Percentiles rank a stretch among this genome's conserved stretches.
Conservation (phyloP, 2,113 vertebrate genomes). For the Tauraco erythrolophus region DNA sequence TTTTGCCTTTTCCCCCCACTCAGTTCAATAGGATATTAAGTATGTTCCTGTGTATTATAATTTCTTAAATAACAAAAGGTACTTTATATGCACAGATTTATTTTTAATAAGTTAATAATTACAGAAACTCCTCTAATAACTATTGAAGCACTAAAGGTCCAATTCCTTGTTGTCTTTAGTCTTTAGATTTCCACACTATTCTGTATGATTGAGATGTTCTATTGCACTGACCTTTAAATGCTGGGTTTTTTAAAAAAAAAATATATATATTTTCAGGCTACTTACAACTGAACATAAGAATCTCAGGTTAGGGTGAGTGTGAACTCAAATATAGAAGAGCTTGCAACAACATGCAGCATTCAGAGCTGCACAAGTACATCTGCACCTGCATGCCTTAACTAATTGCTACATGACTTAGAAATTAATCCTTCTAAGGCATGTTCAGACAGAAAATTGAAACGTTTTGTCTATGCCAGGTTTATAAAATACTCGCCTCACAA, state of each 20-base stretch:
- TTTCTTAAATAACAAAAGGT: neutral
- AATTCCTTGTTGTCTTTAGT: neutral
- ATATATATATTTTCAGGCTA: neutral
- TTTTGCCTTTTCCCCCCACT: fast-evolving
- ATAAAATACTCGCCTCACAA: constrained; percentile 10
- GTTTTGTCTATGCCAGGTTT: constrained; percentile 42
- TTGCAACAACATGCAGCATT: neutral
- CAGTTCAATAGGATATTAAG: neutral
- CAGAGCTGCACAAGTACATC: neutral
- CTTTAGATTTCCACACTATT: neutral
- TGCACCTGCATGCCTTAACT: constrained; percentile 25
- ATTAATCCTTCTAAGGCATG: constrained; percentile 49
- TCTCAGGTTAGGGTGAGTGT: neutral
- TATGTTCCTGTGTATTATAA: neutral
- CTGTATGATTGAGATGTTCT: neutral
- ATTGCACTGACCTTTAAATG: neutral
- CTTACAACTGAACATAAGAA: neutral
- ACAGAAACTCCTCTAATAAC: neutral
- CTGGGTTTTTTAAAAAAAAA: neutral
- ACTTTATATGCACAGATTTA: neutral
- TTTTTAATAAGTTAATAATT: constrained; percentile 6
- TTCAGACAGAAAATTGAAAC: constrained; percentile 58
- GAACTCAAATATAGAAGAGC: neutral
- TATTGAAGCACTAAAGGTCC: neutral
- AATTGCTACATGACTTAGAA: constrained; percentile 34